Evolutionary conservation across 2,888 invertebrate genomes (phyloP), one percentile per base, ranked within the genome.

Genomic region (Sthenelais limicola): DNA sequence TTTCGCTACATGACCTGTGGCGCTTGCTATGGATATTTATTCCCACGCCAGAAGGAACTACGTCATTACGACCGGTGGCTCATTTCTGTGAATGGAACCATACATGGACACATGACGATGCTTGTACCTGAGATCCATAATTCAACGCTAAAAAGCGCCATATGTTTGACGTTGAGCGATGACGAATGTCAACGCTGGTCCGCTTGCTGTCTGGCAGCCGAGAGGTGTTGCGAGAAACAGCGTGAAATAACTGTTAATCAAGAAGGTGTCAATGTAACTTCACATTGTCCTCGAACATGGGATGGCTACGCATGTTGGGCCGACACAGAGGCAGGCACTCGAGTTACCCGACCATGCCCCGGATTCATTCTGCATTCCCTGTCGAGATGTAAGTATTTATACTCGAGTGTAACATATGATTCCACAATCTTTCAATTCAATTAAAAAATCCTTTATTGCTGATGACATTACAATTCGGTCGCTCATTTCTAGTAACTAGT

Each of bases 231-330:
- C 26, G 32, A 3, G 4, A 28, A 5, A 21, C 62, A 62, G 62
- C 62, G 35, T 4, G 33, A 35, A 21, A 5, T 32, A 4, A 48
- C 28, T n/a, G 32, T 33, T 24, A 43, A 28, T 9, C 49, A 70
- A 18, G 56, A 35, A 3, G 35, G n/a, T 12, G 2, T 7, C 24
- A 26, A 9, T 35, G 21, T 3, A 4, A 43, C 43, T 43, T 9
- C 72, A 15, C 74, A 78, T 15, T 84, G 84, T 58, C 79, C 78
- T 0, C 75, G 81, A 12, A 83, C 83, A 28, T 84, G 83, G 82
- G 83, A 83, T 38, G 83, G 84, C 2, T 84, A 79, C 76, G 75
- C 79, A 5, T 84, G 84, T 68, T 84, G 82, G 82, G 79, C 79
- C 38, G 81, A 80, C 52, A 77, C 82, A 7, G 28, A 32, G 1